Percentiles rank a stretch among this genome's conserved stretches.
These are phyloP conservation scores for Tupaia tana DNA, from an alignment of 2,113 vertebrate species.

Conservation along the genomic window DNA sequence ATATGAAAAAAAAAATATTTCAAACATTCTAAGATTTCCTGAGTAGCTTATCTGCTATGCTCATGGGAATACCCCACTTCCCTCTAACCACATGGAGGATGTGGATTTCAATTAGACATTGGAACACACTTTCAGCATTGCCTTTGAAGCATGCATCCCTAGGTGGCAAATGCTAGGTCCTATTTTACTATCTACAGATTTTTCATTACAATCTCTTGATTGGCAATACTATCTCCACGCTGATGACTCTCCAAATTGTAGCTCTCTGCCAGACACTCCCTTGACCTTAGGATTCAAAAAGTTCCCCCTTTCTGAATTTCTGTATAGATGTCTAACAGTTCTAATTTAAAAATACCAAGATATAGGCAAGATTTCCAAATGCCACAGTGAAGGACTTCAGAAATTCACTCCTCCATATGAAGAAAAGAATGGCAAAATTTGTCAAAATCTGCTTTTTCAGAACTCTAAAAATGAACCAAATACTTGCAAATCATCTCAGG, in stretches of 20 bases:
- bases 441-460: background rate
- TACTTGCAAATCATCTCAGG: no score
- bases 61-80: background rate
- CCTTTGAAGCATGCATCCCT: background rate
- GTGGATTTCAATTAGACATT: background rate
- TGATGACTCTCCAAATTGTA: background rate
- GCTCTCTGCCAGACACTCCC: background rate
- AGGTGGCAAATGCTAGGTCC: background rate
- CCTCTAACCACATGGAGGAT: background rate
- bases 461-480: background rate
- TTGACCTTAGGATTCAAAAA: background rate
- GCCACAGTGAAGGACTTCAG: background rate
- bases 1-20: background rate
- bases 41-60: background rate
- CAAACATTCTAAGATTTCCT: background rate
- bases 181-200: background rate
- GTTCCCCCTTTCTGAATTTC: background rate
- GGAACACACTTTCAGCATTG: background rate
- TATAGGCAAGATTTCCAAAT: background rate
- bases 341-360: background rate
- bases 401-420: background rate
- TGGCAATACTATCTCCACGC: background rate
- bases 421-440: fast-evolving
- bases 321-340: no score
- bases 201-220: background rate